Conservation (phyloP, 2,113 vertebrate species). For the Plecturocebus donacophilus region DNA sequence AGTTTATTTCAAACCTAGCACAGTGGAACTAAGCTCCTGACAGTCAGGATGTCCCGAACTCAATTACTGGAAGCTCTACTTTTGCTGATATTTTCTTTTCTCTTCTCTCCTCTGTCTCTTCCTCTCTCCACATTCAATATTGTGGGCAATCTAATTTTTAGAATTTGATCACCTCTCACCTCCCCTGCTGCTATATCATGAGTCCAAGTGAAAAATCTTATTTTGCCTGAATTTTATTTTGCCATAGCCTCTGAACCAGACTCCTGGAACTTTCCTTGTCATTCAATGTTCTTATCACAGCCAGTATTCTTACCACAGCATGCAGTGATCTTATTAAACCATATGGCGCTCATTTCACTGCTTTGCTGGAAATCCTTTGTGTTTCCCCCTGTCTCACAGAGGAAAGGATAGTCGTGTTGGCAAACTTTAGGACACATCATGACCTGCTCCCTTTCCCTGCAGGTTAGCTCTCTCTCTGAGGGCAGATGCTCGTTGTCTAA, state of each 20-base stretch:
- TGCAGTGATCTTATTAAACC: neutral
- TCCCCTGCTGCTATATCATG: too few species aligned
- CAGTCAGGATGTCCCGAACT: rapidly evolving
- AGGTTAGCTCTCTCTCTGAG: neutral
- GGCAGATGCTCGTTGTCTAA: rapidly evolving
- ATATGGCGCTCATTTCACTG: neutral
- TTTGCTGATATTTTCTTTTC: neutral
- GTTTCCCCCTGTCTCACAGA: neutral
- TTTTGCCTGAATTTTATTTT: neutral
- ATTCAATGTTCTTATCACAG: neutral
- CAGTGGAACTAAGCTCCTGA: neutral
- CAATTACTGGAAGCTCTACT: neutral
- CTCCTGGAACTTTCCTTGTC: neutral
- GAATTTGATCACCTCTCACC: neutral
- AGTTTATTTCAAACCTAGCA: neutral
- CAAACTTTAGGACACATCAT: neutral
- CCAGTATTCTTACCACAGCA: neutral
- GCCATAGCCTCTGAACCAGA: neutral
- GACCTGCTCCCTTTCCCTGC: neutral
- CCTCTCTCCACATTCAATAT: neutral
- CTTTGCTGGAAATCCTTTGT: neutral
- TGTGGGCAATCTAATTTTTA: neutral
- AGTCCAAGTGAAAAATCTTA: too few species aligned
- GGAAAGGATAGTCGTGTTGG: neutral
- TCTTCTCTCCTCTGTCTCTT: neutral